Conservation (phyloP, 2,797 vertebrate genomes). For the Alca torda region DNA sequence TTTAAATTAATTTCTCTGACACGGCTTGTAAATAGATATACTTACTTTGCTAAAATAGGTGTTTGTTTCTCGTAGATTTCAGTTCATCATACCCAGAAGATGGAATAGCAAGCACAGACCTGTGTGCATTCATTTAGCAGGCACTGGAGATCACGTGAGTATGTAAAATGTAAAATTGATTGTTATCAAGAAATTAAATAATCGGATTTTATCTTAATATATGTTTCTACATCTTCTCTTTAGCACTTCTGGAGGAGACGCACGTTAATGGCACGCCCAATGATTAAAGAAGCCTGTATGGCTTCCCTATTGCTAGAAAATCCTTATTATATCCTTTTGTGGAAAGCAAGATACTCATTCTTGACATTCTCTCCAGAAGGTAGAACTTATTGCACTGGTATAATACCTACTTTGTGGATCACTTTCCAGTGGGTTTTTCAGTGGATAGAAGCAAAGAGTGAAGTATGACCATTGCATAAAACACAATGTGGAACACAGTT, state of each 20-base stretch:
- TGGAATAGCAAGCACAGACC: conserved; percentile 90
- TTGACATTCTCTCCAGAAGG: neutral
- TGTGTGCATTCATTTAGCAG: conserved; percentile 95
- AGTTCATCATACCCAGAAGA: conserved; percentile 92
- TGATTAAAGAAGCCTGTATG: conserved; percentile 97
- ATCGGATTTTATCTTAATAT: neutral
- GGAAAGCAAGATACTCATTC: neutral
- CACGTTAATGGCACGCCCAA: conserved; percentile 93
- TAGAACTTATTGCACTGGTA: neutral
- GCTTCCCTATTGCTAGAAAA: conserved; percentile 95
- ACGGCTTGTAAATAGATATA: neutral
- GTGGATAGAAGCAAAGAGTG: neutral
- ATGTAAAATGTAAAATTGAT: neutral
- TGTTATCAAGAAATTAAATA: neutral
- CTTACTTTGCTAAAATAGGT: neutral
- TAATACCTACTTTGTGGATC: neutral
- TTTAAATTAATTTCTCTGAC: neutral
- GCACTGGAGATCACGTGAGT: conserved; percentile 97
- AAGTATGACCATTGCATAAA: neutral
- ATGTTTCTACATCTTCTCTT: neutral
- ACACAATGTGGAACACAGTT: neutral
- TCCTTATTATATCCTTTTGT: conserved; percentile 97
- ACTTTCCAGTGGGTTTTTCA: neutral
- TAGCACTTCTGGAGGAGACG: conserved; percentile 95
- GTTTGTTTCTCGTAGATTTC: conserved; percentile 81